A percentile compares a stretch with the other conserved stretches of the same genome.
Evolutionary conservation across 2,888 invertebrate species (phyloP).

Genomic region (Habrosyne pyritoides): DNA sequence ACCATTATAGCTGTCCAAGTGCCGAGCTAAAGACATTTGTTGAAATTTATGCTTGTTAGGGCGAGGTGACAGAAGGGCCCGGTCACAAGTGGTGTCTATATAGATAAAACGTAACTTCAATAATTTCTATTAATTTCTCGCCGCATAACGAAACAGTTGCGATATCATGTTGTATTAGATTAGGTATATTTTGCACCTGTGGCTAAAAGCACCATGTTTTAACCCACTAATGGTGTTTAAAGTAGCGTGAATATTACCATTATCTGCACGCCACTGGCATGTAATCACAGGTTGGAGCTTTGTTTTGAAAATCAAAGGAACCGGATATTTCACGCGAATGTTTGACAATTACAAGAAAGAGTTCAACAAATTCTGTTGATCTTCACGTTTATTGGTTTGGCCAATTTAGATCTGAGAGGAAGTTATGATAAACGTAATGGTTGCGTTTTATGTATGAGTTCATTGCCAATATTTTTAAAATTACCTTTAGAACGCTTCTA

Average conservation of each 20-base stretch:
- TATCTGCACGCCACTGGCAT: background rate
- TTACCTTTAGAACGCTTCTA: too few species aligned
- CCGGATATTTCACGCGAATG: background rate
- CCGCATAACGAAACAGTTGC: background rate
- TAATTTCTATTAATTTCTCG: background rate
- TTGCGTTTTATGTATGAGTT: background rate
- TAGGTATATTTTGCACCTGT: conserved; percentile 3
- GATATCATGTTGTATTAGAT: background rate
- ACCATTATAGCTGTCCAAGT: conserved; percentile 46
- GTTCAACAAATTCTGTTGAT: background rate
- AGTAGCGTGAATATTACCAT: background rate
- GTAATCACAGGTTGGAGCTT: background rate
- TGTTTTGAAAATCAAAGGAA: background rate
- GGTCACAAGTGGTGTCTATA: conserved; percentile 25
- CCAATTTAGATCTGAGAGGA: background rate
- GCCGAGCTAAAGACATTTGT: conserved; percentile 47
- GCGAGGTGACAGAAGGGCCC: conserved; percentile 43
- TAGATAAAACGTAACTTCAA: conserved; percentile 35
- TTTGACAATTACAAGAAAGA: background rate
- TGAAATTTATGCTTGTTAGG: conserved; percentile 54
- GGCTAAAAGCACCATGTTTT: background rate
- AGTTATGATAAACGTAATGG: background rate
- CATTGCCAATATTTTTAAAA: background rate
- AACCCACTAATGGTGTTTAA: background rate
- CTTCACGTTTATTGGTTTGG: background rate